phyloP scores from a whole-genome alignment of 2,113 vertebrate species.

The Aramus guarauna region DNA sequence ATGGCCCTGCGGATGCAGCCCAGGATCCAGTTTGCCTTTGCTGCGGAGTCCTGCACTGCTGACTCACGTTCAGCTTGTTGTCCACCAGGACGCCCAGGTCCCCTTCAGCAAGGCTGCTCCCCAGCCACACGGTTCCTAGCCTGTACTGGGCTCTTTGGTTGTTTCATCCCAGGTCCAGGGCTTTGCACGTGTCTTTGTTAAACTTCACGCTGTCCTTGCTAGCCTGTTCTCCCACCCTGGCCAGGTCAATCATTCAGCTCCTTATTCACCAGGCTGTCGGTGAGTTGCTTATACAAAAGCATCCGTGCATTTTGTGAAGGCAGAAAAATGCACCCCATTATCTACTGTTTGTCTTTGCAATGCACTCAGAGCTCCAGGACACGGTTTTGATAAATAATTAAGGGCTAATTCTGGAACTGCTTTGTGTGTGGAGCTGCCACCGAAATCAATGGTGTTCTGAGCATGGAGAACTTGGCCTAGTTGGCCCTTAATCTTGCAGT shows the following conservation, averaged over 20 bases:
- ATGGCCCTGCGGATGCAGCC: neutral
- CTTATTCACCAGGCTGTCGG: neutral
- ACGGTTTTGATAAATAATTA: slow-evolving; percentile 47
- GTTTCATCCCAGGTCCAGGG: neutral
- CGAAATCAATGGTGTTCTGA: neutral
- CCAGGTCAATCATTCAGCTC: neutral
- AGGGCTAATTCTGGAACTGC: slow-evolving; percentile 13
- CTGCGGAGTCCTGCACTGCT: neutral
- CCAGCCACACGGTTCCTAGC: neutral
- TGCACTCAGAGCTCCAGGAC: neutral
- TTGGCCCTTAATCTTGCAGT: slow-evolving; percentile 16
- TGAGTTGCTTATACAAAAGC: neutral
- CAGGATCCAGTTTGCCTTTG: neutral
- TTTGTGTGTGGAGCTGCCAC: neutral
- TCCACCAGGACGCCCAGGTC: neutral
- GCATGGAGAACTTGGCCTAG: neutral
- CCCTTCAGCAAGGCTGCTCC: neutral
- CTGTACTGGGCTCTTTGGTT: neutral
- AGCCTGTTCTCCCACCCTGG: neutral
- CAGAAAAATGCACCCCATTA: neutral
- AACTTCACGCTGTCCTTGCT: neutral
- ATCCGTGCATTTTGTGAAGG: neutral
- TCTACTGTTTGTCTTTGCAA: neutral
- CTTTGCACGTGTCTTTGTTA: neutral
- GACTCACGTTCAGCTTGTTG: rapidly evolving